Evolutionary conservation across 2,888 invertebrate genomes (phyloP).

Genomic region (Agrenia bidenticulata): DNA sequence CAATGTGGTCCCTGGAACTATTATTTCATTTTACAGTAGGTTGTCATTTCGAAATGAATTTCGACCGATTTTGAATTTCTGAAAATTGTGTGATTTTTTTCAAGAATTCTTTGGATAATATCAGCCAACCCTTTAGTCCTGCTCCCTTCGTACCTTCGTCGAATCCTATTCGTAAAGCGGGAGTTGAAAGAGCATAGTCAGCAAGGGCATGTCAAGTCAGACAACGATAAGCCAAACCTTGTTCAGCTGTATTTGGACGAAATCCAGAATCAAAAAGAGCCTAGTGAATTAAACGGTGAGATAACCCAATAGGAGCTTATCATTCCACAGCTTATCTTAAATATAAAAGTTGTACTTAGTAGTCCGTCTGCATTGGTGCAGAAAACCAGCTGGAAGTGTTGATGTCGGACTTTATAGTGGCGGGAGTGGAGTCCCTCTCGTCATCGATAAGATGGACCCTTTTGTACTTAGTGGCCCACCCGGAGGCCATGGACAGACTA

Average conservation of each 20-base stretch:
- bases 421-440: not conserved
- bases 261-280: too few relatives aligned
- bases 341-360: not conserved
- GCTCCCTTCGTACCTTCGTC: not conserved
- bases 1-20: not conserved
- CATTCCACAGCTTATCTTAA: not conserved
- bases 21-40: not conserved
- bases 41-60: not conserved
- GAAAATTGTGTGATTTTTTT: not conserved
- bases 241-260: too few relatives aligned
- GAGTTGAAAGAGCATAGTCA: not conserved
- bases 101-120: not conserved
- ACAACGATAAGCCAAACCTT: too few relatives aligned
- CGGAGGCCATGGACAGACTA: not conserved
- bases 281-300: too few relatives aligned
- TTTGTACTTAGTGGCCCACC: not conserved
- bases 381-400: not conserved
- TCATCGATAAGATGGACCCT: slow-evolving; percentile 2
- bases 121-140: not conserved
- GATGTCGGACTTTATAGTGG: not conserved
- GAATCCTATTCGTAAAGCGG: not conserved
- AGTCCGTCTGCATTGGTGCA: not conserved
- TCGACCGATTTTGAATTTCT: not conserved
- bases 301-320: too few relatives aligned
- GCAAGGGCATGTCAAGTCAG: not conserved